A percentile compares a stretch with the other conserved stretches of the same genome.
These are phyloP conservation scores for Falco punctatus DNA, from an alignment of 2,113 vertebrate genomes.

Conservation along the genomic window DNA sequence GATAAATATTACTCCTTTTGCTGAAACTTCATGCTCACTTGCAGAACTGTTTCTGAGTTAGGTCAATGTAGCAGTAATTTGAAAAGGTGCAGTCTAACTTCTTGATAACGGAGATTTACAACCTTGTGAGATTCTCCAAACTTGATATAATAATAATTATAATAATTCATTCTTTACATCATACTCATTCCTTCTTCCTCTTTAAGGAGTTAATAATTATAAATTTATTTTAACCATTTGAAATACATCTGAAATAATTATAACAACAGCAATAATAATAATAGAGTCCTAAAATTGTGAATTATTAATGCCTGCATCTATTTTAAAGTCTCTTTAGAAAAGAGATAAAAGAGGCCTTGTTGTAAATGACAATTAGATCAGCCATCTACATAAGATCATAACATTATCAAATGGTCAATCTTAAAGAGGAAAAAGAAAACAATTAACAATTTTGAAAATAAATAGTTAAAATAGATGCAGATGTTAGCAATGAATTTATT, in stretches of 20 bases:
- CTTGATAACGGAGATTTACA: constrained; percentile 26
- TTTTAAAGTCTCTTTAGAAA: constrained; percentile 25
- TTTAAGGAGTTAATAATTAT: neutral
- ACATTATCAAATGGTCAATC: neutral
- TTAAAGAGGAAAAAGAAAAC: neutral
- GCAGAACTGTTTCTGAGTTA: neutral
- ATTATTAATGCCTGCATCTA: constrained; percentile 18
- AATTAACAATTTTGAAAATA: neutral
- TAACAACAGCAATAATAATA: no score
- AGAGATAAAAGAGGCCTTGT: neutral
- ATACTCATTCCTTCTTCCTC: neutral
- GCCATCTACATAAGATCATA: neutral
- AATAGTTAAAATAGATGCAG: neutral
- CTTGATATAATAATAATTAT: constrained; percentile 23
- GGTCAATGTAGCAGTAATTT: neutral
- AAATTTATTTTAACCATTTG: constrained; percentile 12
- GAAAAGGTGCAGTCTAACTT: neutral
- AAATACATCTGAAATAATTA: neutral
- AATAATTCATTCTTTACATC: neutral
- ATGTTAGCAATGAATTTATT: neutral
- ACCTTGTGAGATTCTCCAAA: neutral
- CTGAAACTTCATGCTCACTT: constrained; percentile 19
- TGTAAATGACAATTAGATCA: constrained; percentile 17
- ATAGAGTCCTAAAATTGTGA: neutral
- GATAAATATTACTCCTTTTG: constrained; percentile 33